Conservation (phyloP, 2,113 vertebrate genomes). For the Sylvilagus bachmani region DNA sequence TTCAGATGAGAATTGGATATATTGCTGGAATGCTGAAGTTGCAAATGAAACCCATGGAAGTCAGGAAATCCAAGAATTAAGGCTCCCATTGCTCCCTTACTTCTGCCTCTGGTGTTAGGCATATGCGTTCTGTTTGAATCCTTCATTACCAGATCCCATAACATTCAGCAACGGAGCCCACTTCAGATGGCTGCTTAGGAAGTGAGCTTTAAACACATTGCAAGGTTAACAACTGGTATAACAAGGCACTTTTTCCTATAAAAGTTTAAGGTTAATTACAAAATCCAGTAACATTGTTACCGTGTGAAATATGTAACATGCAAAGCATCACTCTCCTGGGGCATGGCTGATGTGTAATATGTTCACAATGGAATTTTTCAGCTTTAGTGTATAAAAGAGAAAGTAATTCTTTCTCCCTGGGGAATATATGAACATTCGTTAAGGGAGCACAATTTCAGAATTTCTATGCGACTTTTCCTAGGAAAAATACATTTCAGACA, state of each 20-base stretch:
- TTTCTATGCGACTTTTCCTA: not conserved
- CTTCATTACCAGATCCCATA: slow-evolving; percentile 76
- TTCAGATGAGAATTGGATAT: slow-evolving; percentile 71
- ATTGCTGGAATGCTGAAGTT: slow-evolving; percentile 86
- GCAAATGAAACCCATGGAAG: slow-evolving; percentile 86
- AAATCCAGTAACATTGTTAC: slow-evolving; percentile 79
- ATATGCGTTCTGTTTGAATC: slow-evolving; percentile 18
- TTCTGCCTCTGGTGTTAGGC: slow-evolving; percentile 73
- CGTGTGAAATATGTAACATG: slow-evolving; percentile 81
- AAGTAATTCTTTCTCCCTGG: slow-evolving; percentile 34
- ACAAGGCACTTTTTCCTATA: slow-evolving; percentile 79
- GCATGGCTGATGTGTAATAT: slow-evolving; percentile 62
- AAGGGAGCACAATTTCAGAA: slow-evolving; percentile 33
- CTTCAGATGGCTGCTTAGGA: slow-evolving; percentile 55
- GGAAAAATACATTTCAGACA: not conserved
- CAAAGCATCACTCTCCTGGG: slow-evolving; percentile 61
- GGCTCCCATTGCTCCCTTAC: slow-evolving; percentile 84
- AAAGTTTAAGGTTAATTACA: slow-evolving; percentile 85
- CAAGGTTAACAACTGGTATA: slow-evolving; percentile 84
- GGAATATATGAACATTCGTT: slow-evolving; percentile 15
- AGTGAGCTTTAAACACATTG: slow-evolving; percentile 77
- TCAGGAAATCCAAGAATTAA: slow-evolving; percentile 86
- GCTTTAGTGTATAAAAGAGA: not conserved
- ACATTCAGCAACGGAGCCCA: slow-evolving; percentile 68
- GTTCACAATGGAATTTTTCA: slow-evolving; percentile 73